Evolutionary conservation across 2,888 invertebrate genomes (phyloP).

Genomic region (Apocheima hispidaria): DNA sequence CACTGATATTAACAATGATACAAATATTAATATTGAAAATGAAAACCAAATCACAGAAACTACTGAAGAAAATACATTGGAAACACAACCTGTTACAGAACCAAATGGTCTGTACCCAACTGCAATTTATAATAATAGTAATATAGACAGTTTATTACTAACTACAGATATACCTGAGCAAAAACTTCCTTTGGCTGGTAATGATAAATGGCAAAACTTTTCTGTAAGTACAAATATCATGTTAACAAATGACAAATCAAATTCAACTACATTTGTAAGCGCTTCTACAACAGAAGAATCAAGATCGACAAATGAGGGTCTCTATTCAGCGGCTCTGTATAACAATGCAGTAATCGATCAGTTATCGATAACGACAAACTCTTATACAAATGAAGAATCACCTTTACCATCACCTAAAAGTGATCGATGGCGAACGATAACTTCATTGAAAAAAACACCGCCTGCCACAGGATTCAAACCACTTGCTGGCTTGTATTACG

Average conservation of each 20-base stretch:
- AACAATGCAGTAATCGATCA: constrained; percentile 66
- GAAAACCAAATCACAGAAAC: constrained; percentile 20
- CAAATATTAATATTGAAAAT: background rate
- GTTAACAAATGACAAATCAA: constrained; percentile 18
- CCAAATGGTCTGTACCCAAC: constrained; percentile 27
- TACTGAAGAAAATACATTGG: constrained; percentile 29
- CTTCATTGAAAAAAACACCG: constrained; percentile 47
- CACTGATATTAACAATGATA: constrained; percentile 1
- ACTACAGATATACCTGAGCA: constrained; percentile 34
- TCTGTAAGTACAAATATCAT: constrained; percentile 45
- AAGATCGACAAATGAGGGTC: constrained; percentile 49
- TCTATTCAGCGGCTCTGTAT: constrained; percentile 62
- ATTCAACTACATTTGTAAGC: constrained; percentile 17
- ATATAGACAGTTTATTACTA: constrained; percentile 30
- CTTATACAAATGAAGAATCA: constrained; percentile 62
- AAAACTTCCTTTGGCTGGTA: constrained; percentile 42
- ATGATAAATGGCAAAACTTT: constrained; percentile 55
- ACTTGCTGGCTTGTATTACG: constrained; percentile 78
- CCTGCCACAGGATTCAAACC: constrained; percentile 66
- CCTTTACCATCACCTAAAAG: constrained; percentile 57
- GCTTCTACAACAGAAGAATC: constrained; percentile 40
- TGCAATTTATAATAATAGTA: constrained; percentile 31
- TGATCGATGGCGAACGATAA: constrained; percentile 70
- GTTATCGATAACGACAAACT: constrained; percentile 72
- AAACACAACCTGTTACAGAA: constrained; percentile 17